These are phyloP conservation scores for Patella vulgata DNA, from an alignment of 1,140 invertebrate genomes.

Conservation along the genomic window DNA sequence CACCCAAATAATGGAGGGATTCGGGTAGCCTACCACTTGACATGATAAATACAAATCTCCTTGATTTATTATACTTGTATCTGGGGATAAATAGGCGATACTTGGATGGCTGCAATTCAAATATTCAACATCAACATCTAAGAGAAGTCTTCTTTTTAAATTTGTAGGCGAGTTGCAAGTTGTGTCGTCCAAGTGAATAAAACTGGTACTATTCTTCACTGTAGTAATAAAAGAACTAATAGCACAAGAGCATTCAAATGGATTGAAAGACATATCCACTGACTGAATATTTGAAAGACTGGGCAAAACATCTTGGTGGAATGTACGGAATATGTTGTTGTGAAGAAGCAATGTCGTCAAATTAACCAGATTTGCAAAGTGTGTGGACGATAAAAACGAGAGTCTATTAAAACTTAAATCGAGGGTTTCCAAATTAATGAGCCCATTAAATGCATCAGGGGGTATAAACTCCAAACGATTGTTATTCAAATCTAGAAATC, in stretches of 20 bases:
- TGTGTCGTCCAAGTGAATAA: conserved; percentile 19
- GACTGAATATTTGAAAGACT: conserved; percentile 21
- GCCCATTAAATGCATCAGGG: conserved; percentile 12
- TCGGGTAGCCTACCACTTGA: conserved; percentile 32
- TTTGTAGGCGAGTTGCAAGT: conserved; percentile 35
- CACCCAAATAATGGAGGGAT: conserved; percentile 49
- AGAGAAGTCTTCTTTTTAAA: conserved; percentile 23
- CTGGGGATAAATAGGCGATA: conserved; percentile 17
- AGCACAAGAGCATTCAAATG: conserved; percentile 55
- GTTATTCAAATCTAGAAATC: conserved; percentile 31
- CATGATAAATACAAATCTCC: conserved; percentile 36
- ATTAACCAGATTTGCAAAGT: conserved; percentile 12
- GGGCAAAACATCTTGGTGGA: conserved; percentile 16
- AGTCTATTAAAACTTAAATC: conserved; percentile 33
- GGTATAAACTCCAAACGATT: conserved; percentile 36
- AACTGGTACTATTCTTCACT: conserved; percentile 3
- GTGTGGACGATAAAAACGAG: conserved; percentile 11
- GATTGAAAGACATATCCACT: conserved; percentile 47
- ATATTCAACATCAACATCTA: conserved; percentile 15
- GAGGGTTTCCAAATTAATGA: conserved; percentile 20
- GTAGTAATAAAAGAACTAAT: conserved; percentile 26
- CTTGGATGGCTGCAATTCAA: conserved; percentile 39
- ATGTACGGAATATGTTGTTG: conserved; percentile 30
- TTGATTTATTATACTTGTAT: conserved; percentile 14
- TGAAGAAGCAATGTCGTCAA: conserved; percentile 32